Evolutionary conservation across 2,888 invertebrate species (phyloP), one percentile per base, ranked within the genome.

Genomic region (Leptinotarsa peninsularis): DNA sequence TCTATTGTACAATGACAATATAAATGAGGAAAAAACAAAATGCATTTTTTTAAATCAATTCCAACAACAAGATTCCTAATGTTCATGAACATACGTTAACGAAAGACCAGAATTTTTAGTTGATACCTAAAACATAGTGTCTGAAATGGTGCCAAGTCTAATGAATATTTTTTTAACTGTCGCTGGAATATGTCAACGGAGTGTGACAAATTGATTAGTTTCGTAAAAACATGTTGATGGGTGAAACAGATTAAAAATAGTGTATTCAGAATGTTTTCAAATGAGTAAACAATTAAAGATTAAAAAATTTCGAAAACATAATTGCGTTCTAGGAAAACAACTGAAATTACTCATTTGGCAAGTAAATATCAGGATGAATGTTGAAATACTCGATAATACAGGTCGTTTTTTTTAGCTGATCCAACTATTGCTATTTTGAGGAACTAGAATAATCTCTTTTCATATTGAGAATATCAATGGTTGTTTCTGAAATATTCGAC

Each of bases 211-310:
- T 52, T 52, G 52, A n/a, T 17, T 15, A 52, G 17, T 52, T 52
- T 52, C 52, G 52, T 17, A n/a, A n/a, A 52, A 52, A 52, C 52
- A 17, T 17, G 52, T 52, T 43, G 43, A 43, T 10, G 43, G 13
- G 13, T 43, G 43, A 2, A 43, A 43, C 17, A 52, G 52, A 17
- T 17, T 7, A 52, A 52, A 52, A 52, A 17, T 52, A 52, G 1
- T 17, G 17, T 52, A 52, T 52, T 52, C 17, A 52, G 17, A 1
- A 52, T 15, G n/a, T 17, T 52, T 52, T 52, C n/a, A 52, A 52
- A 52, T n/a, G 52, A 52, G 52, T 52, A 52, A 52, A 52, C 52
- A 52, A 52, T 52, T 52, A n/a, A n/a, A 52, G 13, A 52, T 52
- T 1, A 52, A 52, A 52, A 52, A 43, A 43, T 43, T 10, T 43